Evolutionary conservation across 2,797 vertebrate species (phyloP).

Genomic region (Melanogrammus aeglefinus): DNA sequence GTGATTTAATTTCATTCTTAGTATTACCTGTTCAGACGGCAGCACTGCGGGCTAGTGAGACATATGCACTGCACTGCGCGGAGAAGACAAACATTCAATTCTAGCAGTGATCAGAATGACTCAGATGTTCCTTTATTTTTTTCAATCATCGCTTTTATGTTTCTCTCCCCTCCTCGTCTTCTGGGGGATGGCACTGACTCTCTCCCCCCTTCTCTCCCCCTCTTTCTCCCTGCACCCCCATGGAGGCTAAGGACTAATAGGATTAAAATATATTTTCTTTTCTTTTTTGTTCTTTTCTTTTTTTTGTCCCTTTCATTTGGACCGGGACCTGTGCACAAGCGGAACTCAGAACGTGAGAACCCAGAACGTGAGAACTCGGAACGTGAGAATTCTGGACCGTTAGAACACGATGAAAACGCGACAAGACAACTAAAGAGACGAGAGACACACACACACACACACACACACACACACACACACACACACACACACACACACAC

Average conservation of each 20-base stretch:
- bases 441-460: constrained; percentile 8
- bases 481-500: neutral
- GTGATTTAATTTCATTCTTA: constrained; percentile 49
- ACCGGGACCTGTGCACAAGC: constrained; percentile 79
- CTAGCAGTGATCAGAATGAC: constrained; percentile 65
- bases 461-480: neutral
- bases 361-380: neutral
- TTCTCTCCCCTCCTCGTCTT: neutral
- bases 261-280: neutral
- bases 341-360: neutral
- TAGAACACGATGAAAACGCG: constrained; percentile 29
- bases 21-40: neutral
- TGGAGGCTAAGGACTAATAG: constrained; percentile 32
- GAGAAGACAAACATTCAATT: constrained; percentile 51
- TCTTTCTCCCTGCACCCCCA: neutral
- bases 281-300: neutral
- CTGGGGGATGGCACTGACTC: neutral
- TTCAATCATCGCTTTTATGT: neutral
- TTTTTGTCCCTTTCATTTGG: constrained; percentile 35
- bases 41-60: too few species aligned
- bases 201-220: neutral
- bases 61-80: constrained; percentile 37
- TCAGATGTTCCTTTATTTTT: constrained; percentile 32
- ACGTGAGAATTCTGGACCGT: neutral
- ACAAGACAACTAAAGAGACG: constrained; percentile 56